phyloP scores from a whole-genome alignment of 2,113 vertebrate genomes.

The Motacilla alba region DNA sequence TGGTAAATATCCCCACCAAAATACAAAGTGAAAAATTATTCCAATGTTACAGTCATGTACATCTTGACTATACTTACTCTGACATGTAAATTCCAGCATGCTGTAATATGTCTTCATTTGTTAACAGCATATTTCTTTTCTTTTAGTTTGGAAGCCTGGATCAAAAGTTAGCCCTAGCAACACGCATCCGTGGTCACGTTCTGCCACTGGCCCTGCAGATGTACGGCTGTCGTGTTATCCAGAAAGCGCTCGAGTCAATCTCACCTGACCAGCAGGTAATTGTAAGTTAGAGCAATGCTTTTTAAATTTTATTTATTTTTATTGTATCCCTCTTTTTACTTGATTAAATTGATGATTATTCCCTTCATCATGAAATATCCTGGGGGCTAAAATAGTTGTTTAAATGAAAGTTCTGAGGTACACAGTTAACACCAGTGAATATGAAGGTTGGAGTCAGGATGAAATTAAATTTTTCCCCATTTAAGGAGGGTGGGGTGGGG shows the following conservation, averaged over 20 bases:
- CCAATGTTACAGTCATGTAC: accelerated
- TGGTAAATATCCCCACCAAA: not conserved
- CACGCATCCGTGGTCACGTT: constrained; percentile 93
- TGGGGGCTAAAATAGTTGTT: not conserved
- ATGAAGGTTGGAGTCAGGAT: not conserved
- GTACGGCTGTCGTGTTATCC: constrained; percentile 96
- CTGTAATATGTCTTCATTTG: not conserved
- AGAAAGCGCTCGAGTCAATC: constrained; percentile 96
- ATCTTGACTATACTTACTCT: not conserved
- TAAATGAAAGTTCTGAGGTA: not conserved
- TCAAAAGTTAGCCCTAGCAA: constrained; percentile 92
- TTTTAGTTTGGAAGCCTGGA: constrained; percentile 92
- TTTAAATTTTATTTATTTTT: not conserved
- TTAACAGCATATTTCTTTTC: constrained; percentile 13
- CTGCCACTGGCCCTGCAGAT: constrained; percentile 93
- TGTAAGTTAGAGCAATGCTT: constrained; percentile 86
- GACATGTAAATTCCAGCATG: not conserved
- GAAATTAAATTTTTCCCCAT: not conserved
- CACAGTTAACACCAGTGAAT: not conserved
- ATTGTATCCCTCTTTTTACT: not conserved
- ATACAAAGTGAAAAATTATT: not conserved
- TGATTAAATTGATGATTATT: not conserved
- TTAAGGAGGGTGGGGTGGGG: accelerated
- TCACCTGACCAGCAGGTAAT: constrained; percentile 99
- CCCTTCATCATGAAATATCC: not conserved